Evolutionary conservation across 2,888 invertebrate genomes (phyloP).

Genomic region (Dinocampus coccinellae): DNA sequence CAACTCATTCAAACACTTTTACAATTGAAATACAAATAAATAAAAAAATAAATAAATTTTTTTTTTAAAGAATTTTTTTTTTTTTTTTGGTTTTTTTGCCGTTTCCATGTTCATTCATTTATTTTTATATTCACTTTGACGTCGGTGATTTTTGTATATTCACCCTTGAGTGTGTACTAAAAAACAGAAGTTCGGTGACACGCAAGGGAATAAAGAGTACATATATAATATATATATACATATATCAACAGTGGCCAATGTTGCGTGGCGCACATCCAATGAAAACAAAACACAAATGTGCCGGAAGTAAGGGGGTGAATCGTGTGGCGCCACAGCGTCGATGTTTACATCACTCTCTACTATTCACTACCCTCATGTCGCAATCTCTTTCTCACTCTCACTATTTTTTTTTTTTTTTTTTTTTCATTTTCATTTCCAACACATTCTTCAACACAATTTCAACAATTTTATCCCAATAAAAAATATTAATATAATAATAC

Average conservation of each 20-base stretch:
- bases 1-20: not conserved
- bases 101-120: not conserved
- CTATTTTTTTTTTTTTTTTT: too few species aligned
- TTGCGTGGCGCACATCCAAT: conserved; percentile 54
- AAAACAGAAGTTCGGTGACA: conserved; percentile 3
- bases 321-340: conserved; percentile 61
- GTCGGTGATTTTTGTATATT: not conserved
- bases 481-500: conserved; percentile 55
- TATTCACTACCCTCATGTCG: conserved; percentile 3
- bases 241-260: conserved; percentile 48
- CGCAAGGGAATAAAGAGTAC: not conserved
- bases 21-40: too few species aligned
- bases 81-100: conserved; percentile 2
- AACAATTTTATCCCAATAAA: conserved; percentile 43
- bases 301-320: conserved; percentile 61
- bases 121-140: not conserved
- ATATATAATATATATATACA: too few species aligned
- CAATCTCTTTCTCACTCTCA: not conserved
- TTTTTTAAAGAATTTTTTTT: not conserved
- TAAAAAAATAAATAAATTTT: too few species aligned
- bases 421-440: conserved; percentile 39
- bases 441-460: conserved; percentile 35
- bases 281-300: conserved; percentile 65
- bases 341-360: conserved; percentile 45
- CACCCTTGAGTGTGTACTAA: not conserved